Evolutionary conservation across 2,113 vertebrate species (phyloP), one percentile per base, ranked within the genome.

Genomic region (Zeus faber): DNA sequence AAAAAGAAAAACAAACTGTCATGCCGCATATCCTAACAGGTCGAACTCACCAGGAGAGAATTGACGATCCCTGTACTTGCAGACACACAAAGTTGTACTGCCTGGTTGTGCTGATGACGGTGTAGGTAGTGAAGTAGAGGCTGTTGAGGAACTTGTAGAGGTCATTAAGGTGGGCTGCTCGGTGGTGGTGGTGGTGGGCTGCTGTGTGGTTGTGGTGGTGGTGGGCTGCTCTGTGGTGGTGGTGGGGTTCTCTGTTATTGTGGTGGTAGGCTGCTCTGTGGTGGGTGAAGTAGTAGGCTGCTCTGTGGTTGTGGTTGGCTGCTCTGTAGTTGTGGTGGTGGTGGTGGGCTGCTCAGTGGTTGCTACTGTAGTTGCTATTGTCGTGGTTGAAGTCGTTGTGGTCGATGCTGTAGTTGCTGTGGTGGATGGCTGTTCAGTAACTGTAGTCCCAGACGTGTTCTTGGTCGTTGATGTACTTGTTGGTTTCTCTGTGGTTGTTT

Each of bases 41-140:
- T 37, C 13, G 9, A 21, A 21, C 68, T 79, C 75, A 86, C 88
- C 85, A 13, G 76, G 62, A 13, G 20, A 9, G 26, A 77, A 85
- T 4, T 0, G 4, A 0, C 63, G 2, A 45, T 45, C 18, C 40
- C 26, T 27, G 52, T 81, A 89, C 5, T 4, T 67, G 70, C 88
- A 89, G 20, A 35, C 40, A 62, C 88, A 88, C 5, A 8, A 1
- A 6, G 69, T 63, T 49, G 61, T 76, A 4, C 3, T 41, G 2
- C 16, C 6, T 11, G 21, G 6, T 31, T 29, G 53, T 21, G 66
- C 10, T 33, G 13, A 23, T 33, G 13, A 23, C 39, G 37, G 6
- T 24, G 50, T 24, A 21, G 56, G 20, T 9, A 33, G 49, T 4
- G 37, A 3, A 16, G 13, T 40, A 6, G 37, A 29, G 4, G 26